Evolutionary conservation across 2,797 vertebrate species (phyloP).

Genomic region (Hylomyscus alleni): DNA sequence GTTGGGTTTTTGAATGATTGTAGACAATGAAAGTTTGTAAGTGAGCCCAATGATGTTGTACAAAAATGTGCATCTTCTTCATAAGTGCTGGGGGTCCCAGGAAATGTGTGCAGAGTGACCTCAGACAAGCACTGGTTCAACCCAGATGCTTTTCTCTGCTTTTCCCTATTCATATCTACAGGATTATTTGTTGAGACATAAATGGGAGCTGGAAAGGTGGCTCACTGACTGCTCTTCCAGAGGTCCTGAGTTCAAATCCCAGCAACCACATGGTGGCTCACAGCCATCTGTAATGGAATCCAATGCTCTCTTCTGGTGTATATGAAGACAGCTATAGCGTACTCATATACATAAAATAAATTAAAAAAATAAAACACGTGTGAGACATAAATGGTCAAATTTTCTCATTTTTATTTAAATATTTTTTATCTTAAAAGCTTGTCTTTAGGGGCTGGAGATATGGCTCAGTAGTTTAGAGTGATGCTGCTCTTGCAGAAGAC

Average conservation of each 20-base stretch:
- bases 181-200: constrained; percentile 6
- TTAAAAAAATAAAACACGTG: no score
- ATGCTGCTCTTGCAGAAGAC: background rate
- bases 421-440: background rate
- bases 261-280: no score
- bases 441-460: background rate
- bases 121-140: background rate
- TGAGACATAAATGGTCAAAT: background rate
- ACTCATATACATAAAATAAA: no score
- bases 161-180: background rate
- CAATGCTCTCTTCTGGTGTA: no score
- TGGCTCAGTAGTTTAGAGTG: background rate
- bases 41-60: background rate
- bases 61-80: constrained; percentile 29
- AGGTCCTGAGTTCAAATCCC: no score
- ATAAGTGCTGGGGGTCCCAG: background rate
- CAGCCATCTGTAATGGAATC: no score
- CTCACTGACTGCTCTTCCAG: no score
- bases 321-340: no score
- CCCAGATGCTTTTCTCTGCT: background rate
- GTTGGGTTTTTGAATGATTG: constrained; percentile 35
- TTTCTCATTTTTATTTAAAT: constrained; percentile 24
- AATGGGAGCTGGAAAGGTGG: background rate
- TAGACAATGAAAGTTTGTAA: constrained; percentile 17
- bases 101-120: constrained; percentile 14